Conservation (phyloP, 2,797 vertebrate genomes). For the Syngnathus acus region DNA sequence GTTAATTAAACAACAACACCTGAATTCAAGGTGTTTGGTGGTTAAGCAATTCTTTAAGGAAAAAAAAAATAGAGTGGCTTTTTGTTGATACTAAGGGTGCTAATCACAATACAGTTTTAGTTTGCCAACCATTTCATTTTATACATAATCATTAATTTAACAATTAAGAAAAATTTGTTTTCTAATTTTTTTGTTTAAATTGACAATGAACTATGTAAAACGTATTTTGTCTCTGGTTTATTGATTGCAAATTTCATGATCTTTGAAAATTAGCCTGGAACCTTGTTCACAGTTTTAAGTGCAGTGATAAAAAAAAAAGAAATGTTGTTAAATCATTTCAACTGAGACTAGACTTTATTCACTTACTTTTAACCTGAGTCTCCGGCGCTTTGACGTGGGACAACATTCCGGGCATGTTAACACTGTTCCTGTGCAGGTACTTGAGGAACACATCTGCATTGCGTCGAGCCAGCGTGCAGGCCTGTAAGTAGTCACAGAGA, state of each 20-base stretch:
- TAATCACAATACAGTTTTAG: too few relatives aligned
- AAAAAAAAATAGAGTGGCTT: neutral
- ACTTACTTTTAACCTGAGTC: conserved; percentile 93
- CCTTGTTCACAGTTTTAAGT: neutral
- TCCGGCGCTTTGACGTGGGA: conserved; percentile 89
- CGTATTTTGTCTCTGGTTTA: neutral
- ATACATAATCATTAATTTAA: too few relatives aligned
- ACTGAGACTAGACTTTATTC: neutral
- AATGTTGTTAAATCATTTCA: neutral
- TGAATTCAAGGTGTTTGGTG: neutral
- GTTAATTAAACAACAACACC: neutral
- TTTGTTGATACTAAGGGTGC: too few relatives aligned
- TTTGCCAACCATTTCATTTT: too few relatives aligned
- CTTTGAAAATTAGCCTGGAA: neutral
- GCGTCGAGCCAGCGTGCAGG: conserved; percentile 83
- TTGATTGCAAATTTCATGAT: neutral
- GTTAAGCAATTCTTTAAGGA: neutral
- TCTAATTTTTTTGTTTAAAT: too few relatives aligned
- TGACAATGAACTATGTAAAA: too few relatives aligned
- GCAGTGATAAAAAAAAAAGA: neutral
- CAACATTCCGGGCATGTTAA: conserved; percentile 92
- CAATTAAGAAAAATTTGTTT: too few relatives aligned
- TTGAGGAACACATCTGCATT: conserved; percentile 93
- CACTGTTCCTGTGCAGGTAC: conserved; percentile 88
- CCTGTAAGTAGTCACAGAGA: conserved; percentile 51